A percentile compares a stretch with the other conserved stretches of the same genome.
Evolutionary conservation across 2,113 vertebrate species (phyloP).

Genomic region (Philantomba maxwellii): DNA sequence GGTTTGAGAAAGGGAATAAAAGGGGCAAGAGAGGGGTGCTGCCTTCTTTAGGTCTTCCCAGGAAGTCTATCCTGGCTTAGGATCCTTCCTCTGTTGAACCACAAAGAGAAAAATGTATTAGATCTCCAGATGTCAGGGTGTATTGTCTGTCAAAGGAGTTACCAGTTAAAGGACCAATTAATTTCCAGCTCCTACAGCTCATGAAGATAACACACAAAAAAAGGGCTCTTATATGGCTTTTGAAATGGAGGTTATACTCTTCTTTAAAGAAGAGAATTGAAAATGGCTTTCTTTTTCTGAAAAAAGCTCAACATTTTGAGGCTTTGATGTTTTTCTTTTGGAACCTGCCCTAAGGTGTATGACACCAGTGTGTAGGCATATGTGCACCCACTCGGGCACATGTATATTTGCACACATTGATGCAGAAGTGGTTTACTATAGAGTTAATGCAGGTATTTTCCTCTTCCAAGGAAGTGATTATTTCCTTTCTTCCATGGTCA

Average conservation of each 20-base stretch:
- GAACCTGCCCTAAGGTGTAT: not conserved
- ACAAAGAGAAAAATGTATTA: conserved; percentile 37
- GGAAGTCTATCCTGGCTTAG: not conserved
- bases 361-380: not conserved
- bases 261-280: conserved; percentile 28
- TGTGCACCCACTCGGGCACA: fast-evolving
- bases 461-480: not conserved
- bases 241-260: conserved; percentile 37
- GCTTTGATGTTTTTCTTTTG: conserved; percentile 6
- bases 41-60: not conserved
- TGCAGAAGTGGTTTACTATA: not conserved
- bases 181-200: conserved; percentile 33
- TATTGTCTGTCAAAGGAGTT: conserved; percentile 43
- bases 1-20: not conserved
- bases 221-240: conserved; percentile 21
- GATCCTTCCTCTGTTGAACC: conserved; percentile 8
- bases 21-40: not conserved
- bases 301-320: not conserved
- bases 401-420: not conserved
- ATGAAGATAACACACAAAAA: conserved; percentile 11
- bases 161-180: conserved; percentile 46
- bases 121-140: not conserved
- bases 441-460: not conserved
- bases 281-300: not conserved
- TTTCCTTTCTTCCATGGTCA: conserved; percentile 26